Base-by-base conservation (phyloP, 2,888 invertebrate species). In the Torymus texanus region DNA sequence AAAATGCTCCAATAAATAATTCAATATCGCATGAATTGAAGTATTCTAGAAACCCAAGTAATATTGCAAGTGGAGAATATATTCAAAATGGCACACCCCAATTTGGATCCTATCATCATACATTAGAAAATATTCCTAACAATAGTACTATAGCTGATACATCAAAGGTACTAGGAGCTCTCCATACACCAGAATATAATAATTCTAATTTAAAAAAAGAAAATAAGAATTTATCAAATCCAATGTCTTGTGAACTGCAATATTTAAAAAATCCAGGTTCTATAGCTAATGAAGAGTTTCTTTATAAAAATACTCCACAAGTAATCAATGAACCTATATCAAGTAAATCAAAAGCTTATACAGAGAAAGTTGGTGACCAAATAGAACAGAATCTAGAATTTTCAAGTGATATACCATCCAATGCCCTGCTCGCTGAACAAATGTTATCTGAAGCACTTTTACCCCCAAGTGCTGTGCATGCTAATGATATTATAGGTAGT, bases 401-500 rank as follows among this genome's bases (percentile, higher is more conserved):
- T 58, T 82, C 76, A 58, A 82, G 59, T 16, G 81, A 83, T 41
- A 13, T 68, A 71, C 68, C 68, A 62, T 51, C 55, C 58, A 74
- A 84, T 82, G 80, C 82, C 4, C 78, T 83, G 56, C 79, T 85
- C 2, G 87, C 85, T 13, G 87, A 89, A 50, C 80, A 84, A 73
- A 86, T 89, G 81, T 80, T 89, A 18, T 84, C 86, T 18, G 87
- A 88, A 62, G 87, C 87, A 61, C 81, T 89, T 53, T 79, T 87
- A 59, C 87, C 88, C 16, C 87, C 88, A 8, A 88, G 86, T 81
- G 84, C 85, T 3, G 77, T 87, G 18, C 83, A 87, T 65, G 72
- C 85, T 1, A 82, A 82, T 58, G 87, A 89, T 63, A 88, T 90
- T 50, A 84, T 89, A 65, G 87, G 88, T 14, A 90, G 90, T 68